Base-by-base conservation (phyloP, 2,113 vertebrate species). In the Nycticebus coucang region DNA sequence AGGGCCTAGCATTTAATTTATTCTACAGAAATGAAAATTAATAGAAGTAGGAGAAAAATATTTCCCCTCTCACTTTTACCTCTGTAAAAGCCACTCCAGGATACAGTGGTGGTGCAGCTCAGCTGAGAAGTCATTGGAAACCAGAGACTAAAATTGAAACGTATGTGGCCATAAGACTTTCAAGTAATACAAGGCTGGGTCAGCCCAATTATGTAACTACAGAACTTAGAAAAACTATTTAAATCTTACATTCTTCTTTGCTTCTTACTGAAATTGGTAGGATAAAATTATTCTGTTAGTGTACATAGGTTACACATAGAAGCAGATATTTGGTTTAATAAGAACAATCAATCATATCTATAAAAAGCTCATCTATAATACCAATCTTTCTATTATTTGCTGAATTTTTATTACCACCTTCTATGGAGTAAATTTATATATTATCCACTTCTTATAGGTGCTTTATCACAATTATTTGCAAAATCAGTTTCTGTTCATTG, bases 131-230 rank as follows among this genome's bases (percentile, higher is more conserved):
- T 41, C 14, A 15, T 1, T 7, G 55, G 37, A 13, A 33, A 12
- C 17, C 24, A 41, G 50, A 82, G 18, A 60, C 28, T 35, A 35
- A 30, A 15, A 12, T 1, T 18, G 4, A 33, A 57, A 10, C 11
- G 4, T 2, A 41, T 4, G 3, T 4, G 0, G 2, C 24, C 11
- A 30, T 21, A 53, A 64, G 55, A 19, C 2, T 18, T 17, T 6
- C 22, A 21, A 15, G n/a, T 22, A 50, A 1, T 6, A 15, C 13
- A 35, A 60, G 24, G 37, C 21, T 78, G 1, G 33, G 7, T 87
- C 21, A 33, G 11, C 5, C 4, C n/a, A 75, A 24, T 30, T 41
- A 59, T 17, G 6, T 19, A 57, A n/a, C 77, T 62, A 50, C 0
- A 80, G 8, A 66, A 71, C 28, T 75, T 69, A 77, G 19, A 91